phyloP scores from a whole-genome alignment of 2,888 invertebrate species.

The Drosophila paramelanica region DNA sequence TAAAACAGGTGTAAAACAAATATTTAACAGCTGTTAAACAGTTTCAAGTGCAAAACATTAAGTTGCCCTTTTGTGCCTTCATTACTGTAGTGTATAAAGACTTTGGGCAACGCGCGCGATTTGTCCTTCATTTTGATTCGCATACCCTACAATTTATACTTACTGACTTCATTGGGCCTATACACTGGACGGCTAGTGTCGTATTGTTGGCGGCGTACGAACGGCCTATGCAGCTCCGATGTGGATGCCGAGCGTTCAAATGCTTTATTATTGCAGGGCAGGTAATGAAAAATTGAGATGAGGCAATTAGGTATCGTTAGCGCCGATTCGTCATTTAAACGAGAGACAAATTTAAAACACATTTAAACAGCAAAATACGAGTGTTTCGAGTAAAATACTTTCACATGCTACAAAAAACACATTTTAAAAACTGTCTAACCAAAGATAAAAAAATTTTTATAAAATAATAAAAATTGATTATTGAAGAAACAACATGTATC shows the following conservation, averaged over 20 bases:
- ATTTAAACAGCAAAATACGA: slow-evolving; percentile 30
- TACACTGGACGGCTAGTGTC: slow-evolving; percentile 86
- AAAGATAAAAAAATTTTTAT: no score
- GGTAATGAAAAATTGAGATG: slow-evolving; percentile 15
- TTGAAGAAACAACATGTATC: no score
- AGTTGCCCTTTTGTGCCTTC: slow-evolving; percentile 3
- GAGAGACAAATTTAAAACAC: slow-evolving; percentile 7
- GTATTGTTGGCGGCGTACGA: slow-evolving; percentile 75
- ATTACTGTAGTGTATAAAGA: slow-evolving; percentile 34
- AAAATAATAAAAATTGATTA: no score
- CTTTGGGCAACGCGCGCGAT: slow-evolving; percentile 36
- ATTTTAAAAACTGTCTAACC: no score
- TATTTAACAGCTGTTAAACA: slow-evolving; percentile 30
- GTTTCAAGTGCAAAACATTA: slow-evolving; percentile 15
- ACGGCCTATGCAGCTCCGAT: slow-evolving; percentile 80
- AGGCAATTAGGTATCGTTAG: slow-evolving; percentile 39
- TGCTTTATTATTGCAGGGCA: slow-evolving; percentile 59
- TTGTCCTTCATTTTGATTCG: slow-evolving; percentile 31
- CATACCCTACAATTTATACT: slow-evolving; percentile 72
- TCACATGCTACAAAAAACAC: not conserved
- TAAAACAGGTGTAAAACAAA: slow-evolving; percentile 35
- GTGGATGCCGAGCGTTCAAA: slow-evolving; percentile 83
- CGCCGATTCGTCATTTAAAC: not conserved
- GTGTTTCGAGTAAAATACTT: slow-evolving; percentile 9
- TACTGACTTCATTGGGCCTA: slow-evolving; percentile 88